A percentile compares a stretch with the other conserved stretches of the same genome.
Evolutionary conservation across 2,113 vertebrate genomes (phyloP).

Genomic region (Thymallus thymallus): DNA sequence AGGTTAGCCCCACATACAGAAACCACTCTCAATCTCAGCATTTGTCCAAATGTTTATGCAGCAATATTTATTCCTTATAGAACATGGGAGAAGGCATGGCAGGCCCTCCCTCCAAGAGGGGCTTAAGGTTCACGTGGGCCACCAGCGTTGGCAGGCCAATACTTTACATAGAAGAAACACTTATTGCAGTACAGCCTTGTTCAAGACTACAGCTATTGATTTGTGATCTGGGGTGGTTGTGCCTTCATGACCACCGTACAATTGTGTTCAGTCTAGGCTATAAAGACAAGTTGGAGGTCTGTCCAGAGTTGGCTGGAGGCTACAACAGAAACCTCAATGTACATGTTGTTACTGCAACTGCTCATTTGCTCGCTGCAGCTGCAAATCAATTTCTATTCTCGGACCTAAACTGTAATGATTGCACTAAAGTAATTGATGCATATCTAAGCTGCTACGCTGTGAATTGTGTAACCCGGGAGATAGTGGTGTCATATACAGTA

Average conservation of each 20-base stretch:
- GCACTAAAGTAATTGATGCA: not conserved
- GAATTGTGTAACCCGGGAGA: not conserved
- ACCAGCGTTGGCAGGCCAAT: conserved; percentile 49
- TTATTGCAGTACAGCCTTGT: conserved; percentile 51
- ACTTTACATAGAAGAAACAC: conserved; percentile 52
- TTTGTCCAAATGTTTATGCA: conserved; percentile 68
- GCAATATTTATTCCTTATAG: conserved; percentile 70
- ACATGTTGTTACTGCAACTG: conserved; percentile 3
- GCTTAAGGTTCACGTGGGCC: conserved; percentile 46
- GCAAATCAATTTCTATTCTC: conserved; percentile 12
- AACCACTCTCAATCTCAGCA: conserved; percentile 50
- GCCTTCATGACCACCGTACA: not conserved
- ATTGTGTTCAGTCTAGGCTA: not conserved
- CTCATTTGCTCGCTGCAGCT: not conserved
- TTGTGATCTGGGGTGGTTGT: conserved; percentile 30
- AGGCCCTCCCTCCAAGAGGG: conserved; percentile 54
- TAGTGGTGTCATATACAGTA: not conserved
- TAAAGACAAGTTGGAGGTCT: not conserved
- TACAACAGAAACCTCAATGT: not conserved
- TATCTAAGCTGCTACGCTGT: conserved; percentile 5
- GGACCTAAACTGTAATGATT: conserved; percentile 6
- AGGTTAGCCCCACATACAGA: conserved; percentile 44
- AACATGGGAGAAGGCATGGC: conserved; percentile 51
- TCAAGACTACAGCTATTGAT: conserved; percentile 48
- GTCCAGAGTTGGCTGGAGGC: not conserved